Evolutionary conservation across 2,797 vertebrate species (phyloP).

Genomic region (Crenichthys baileyi): DNA sequence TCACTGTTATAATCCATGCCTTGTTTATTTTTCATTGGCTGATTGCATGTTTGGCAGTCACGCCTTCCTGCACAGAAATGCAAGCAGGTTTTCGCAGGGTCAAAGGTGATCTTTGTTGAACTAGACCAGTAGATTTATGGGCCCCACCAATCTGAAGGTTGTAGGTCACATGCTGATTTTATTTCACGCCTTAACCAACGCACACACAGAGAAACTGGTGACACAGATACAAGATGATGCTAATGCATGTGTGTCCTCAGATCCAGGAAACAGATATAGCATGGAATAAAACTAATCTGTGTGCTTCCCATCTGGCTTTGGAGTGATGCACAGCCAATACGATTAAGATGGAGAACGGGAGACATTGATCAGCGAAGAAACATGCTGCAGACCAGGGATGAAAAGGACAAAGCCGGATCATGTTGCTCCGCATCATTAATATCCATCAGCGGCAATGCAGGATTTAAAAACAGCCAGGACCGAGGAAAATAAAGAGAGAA

Average conservation of each 20-base stretch:
- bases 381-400: slow-evolving; percentile 26
- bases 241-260: slow-evolving; percentile 22
- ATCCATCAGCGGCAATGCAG: slow-evolving; percentile 45
- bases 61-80: slow-evolving; percentile 28
- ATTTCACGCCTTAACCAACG: slow-evolving; percentile 61
- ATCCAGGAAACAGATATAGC: slow-evolving; percentile 52
- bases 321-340: slow-evolving; percentile 27
- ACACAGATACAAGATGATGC: slow-evolving; percentile 19
- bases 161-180: slow-evolving; percentile 71
- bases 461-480: slow-evolving; percentile 26
- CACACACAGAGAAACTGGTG: slow-evolving; percentile 28
- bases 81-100: slow-evolving; percentile 52
- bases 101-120: slow-evolving; percentile 59
- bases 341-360: slow-evolving; percentile 65
- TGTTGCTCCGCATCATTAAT: slow-evolving; percentile 66
- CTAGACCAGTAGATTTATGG: slow-evolving; percentile 68
- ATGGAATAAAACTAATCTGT: slow-evolving; percentile 32
- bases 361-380: slow-evolving; percentile 54
- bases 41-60: slow-evolving; percentile 9
- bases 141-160: slow-evolving; percentile 48
- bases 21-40: slow-evolving; percentile 14
- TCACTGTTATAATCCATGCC: slow-evolving; percentile 22
- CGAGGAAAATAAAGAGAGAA: slow-evolving; percentile 22
- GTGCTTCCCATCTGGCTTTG: slow-evolving; percentile 28
- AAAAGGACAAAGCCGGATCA: slow-evolving; percentile 49